Evolutionary conservation across 2,888 invertebrate species (phyloP).

Genomic region (Eupithecia dodoneata): DNA sequence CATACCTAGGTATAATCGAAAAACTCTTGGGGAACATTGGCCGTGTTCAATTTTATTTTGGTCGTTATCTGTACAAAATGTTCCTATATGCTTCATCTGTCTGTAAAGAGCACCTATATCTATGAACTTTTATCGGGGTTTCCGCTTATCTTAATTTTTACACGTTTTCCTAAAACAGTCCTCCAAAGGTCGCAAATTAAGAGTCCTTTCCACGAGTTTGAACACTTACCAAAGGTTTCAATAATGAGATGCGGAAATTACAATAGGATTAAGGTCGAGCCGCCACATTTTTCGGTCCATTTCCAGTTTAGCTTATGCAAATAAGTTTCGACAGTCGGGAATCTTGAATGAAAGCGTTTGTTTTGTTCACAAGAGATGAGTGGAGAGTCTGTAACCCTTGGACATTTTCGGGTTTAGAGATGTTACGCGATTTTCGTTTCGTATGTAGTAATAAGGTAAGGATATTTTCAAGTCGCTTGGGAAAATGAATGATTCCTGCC

Average conservation of each 20-base stretch:
- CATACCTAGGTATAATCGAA: background rate
- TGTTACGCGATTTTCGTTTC: conserved; percentile 23
- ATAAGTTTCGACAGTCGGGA: conserved; percentile 74
- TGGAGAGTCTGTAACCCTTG: conserved; percentile 44
- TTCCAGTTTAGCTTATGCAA: conserved; percentile 78
- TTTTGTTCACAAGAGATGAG: conserved; percentile 50
- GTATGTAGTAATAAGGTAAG: background rate
- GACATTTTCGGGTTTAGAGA: background rate
- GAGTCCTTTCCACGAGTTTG: background rate
- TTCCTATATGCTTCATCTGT: background rate
- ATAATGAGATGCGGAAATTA: conserved; percentile 44
- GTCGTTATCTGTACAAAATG: background rate
- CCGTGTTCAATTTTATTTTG: background rate
- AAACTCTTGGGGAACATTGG: background rate
- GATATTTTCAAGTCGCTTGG: background rate
- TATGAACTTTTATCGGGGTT: background rate
- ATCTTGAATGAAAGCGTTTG: conserved; percentile 74
- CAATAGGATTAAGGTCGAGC: conserved; percentile 41
- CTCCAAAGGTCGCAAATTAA: conserved; percentile 3
- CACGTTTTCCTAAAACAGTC: background rate
- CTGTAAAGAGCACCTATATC: background rate
- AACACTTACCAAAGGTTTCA: conserved; percentile 8
- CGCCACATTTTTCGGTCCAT: conserved; percentile 69
- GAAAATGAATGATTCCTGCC: background rate
- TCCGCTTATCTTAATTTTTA: background rate